phyloP scores from a whole-genome alignment of 2,888 invertebrate species.

The Drosophila monieri region DNA sequence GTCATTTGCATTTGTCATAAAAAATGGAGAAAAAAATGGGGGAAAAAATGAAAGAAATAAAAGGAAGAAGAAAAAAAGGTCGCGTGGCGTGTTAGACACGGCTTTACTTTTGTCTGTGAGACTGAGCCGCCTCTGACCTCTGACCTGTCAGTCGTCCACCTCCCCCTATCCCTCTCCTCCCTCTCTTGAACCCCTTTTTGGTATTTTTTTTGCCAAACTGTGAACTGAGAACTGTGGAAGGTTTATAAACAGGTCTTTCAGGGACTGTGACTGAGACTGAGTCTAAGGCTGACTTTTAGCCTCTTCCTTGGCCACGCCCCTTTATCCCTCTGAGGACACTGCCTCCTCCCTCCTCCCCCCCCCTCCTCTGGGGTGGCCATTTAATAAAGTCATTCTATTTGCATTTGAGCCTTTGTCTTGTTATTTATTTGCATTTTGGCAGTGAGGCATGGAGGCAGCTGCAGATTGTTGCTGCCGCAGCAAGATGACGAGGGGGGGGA shows the following conservation, averaged over 20 bases:
- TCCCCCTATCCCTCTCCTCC: no score
- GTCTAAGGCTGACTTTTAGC: background rate
- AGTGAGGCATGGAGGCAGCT: constrained; percentile 7
- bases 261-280: no score
- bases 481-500: constrained; percentile 9
- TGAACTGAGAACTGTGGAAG: constrained; percentile 16
- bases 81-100: constrained; percentile 36
- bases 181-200: background rate
- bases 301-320: constrained; percentile 7
- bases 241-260: constrained; percentile 21
- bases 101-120: constrained; percentile 12
- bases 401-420: constrained; percentile 44
- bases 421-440: constrained; percentile 48
- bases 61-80: constrained; percentile 37
- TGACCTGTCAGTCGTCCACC: constrained; percentile 2
- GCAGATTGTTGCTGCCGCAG: constrained; percentile 35
- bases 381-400: constrained; percentile 51
- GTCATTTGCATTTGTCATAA: constrained; percentile 75
- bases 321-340: background rate
- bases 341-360: background rate
- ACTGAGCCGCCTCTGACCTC: background rate
- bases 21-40: constrained; percentile 4
- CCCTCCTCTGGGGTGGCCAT: background rate
- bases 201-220: constrained; percentile 22
- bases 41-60: constrained; percentile 6